Evolutionary conservation across 2,888 invertebrate species (phyloP).

Genomic region (Cyaniris semiargus): DNA sequence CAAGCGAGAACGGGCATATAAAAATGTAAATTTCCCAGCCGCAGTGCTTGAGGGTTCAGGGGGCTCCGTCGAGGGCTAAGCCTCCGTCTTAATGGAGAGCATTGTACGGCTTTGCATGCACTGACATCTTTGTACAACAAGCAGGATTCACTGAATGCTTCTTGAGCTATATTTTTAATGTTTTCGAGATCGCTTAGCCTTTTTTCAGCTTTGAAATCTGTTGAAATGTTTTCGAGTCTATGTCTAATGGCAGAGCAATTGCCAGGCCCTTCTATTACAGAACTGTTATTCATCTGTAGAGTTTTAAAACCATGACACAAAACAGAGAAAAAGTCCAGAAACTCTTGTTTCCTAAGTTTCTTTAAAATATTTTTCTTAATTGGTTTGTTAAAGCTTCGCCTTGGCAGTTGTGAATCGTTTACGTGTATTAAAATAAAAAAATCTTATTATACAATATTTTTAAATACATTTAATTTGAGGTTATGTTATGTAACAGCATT

Average conservation of each 20-base stretch:
- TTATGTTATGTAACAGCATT: constrained; percentile 20
- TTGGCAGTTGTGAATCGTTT: background rate
- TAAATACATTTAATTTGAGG: constrained; percentile 8
- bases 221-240: background rate
- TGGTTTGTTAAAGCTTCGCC: background rate
- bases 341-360: background rate
- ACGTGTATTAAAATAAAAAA: background rate
- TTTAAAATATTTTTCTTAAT: background rate
- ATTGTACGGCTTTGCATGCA: constrained; percentile 31
- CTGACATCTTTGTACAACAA: constrained; percentile 27
- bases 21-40: constrained; percentile 17
- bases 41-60: constrained; percentile 17
- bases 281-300: background rate
- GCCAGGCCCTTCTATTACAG: background rate
- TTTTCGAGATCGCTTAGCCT: constrained; percentile 3
- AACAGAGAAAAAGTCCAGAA: background rate
- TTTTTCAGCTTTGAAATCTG: background rate
- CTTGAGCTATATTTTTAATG: background rate
- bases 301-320: background rate
- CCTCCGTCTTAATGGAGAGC: constrained; percentile 26
- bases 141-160: background rate
- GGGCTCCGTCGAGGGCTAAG: constrained; percentile 14
- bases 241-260: background rate
- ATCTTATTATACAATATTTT: background rate
- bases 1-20: background rate